Evolutionary conservation across 2,888 invertebrate species (phyloP), one percentile per base, ranked within the genome.

Genomic region (Synanthedon tipuliformis): DNA sequence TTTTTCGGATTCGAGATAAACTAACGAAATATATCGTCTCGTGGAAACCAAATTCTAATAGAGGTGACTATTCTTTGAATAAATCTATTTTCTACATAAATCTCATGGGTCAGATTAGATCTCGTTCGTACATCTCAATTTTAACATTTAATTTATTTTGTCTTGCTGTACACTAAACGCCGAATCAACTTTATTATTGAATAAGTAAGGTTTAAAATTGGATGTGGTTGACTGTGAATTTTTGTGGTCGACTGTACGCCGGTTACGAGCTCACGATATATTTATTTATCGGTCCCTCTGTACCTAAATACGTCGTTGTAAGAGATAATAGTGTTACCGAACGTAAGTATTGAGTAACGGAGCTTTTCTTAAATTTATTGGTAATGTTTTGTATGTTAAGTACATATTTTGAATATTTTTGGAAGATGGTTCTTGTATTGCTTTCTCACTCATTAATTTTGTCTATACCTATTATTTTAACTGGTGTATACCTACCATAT

Each of bases 91-190:
- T 61, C 61, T 55, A 60, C 68, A 81, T 86, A 86, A 85, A 86
- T 86, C 85, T 75, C 63, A 51, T 59, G 56, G 56, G 40, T 52
- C 57, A 81, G 85, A 86, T 86, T 84, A 86, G 84, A 86, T 86
- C 85, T 81, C 68, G 67, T 67, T 69, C 68, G 71, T 82, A 82
- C 74, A 75, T 81, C 84, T 85, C 81, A 85, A 85, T 85, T 81
- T 16, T 82, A 78, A 77, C 74, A 73, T 73, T 77, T 77, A 82
- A 84, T 85, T 81, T 82, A 81, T 81, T 72, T 23, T 72, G 72
- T 71, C 62, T 68, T 68, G 66, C 60, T 70, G 68, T 73, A 70
- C 67, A 53, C 58, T 27, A 54, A 49, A 12, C 49, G 16, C 11
- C 0, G 13, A 16, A 12, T 16, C 12, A 49, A 13, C 18, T 16